Evolutionary conservation across 1,140 invertebrate species (phyloP).

Genomic region (Meteorus sp.): DNA sequence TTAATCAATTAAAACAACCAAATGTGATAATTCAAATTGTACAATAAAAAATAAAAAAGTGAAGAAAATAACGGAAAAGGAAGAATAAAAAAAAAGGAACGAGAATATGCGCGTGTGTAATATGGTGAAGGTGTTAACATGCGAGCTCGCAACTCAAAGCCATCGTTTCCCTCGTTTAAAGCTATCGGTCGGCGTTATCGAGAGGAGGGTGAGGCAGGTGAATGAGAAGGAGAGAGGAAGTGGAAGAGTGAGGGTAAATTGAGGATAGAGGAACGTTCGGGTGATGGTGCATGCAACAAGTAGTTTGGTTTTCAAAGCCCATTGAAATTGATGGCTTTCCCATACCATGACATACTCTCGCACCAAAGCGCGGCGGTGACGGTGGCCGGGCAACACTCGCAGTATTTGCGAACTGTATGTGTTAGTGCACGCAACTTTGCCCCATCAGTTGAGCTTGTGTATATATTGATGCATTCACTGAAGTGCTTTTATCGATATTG

Average conservation of each 20-base stretch:
- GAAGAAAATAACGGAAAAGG: too few species aligned
- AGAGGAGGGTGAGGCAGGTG: constrained; percentile 50
- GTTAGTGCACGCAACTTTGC: constrained; percentile 29
- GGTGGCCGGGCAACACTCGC: constrained; percentile 34
- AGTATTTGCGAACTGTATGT: too few species aligned
- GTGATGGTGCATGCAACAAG: constrained; percentile 56
- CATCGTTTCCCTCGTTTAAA: constrained; percentile 49
- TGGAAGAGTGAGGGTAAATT: constrained; percentile 22
- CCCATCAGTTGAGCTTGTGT: too few species aligned
- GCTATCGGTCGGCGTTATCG: constrained; percentile 61
- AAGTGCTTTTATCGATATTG: constrained; percentile 59
- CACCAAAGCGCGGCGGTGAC: constrained; percentile 30
- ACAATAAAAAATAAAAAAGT: too few species aligned
- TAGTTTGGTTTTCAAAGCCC: constrained; percentile 62
- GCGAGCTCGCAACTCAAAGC: constrained; percentile 28
- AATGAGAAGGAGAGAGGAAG: constrained; percentile 16
- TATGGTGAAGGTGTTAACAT: background rate
- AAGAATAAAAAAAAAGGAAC: too few species aligned
- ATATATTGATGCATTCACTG: constrained; percentile 45
- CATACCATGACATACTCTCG: constrained; percentile 59
- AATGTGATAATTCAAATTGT: too few species aligned
- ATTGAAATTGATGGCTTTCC: constrained; percentile 63
- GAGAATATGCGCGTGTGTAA: too few species aligned
- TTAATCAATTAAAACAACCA: too few species aligned
- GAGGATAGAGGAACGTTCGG: constrained; percentile 28